Percentiles rank a stretch among this genome's conserved stretches.
Evolutionary conservation across 1,140 invertebrate species (phyloP).

Genomic region (Papilio xuthus): DNA sequence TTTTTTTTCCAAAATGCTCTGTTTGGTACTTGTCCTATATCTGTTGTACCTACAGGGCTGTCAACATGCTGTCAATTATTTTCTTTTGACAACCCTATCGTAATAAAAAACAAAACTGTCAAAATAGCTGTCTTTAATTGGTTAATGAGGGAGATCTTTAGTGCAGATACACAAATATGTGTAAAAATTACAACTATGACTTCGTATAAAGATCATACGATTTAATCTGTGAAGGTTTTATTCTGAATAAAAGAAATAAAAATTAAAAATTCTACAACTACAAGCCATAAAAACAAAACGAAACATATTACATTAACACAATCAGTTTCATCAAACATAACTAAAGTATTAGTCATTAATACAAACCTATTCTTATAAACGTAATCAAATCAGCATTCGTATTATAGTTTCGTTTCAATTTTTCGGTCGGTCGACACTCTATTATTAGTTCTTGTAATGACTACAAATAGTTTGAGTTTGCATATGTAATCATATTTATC

Average conservation of each 20-base stretch:
- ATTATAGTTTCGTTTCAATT: conserved; percentile 23
- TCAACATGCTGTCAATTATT: background rate
- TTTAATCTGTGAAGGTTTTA: background rate
- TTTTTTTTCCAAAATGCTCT: conserved; percentile 41
- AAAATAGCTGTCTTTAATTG: background rate
- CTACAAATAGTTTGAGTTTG: conserved; percentile 23
- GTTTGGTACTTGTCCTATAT: background rate
- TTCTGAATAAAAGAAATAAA: background rate
- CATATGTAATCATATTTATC: conserved; percentile 30
- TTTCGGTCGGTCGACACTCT: conserved; percentile 29
- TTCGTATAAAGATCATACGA: background rate
- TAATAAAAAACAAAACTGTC: background rate
- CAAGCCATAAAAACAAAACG: conserved; percentile 1
- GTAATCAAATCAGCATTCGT: conserved; percentile 30
- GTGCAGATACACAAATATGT: too few relatives aligned
- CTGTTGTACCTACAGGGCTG: background rate
- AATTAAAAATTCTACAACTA: background rate
- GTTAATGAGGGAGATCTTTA: too few relatives aligned
- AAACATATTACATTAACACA: background rate
- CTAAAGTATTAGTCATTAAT: conserved; percentile 26
- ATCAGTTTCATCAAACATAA: conserved; percentile 23
- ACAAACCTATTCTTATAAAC: conserved; percentile 12
- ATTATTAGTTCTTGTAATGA: conserved; percentile 30
- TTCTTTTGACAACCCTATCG: background rate
- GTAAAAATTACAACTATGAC: too few relatives aligned